A percentile compares a stretch with the other conserved stretches of the same genome.
Conservation (phyloP, 2,797 vertebrate species). For the Enteromius radiatus region DNA sequence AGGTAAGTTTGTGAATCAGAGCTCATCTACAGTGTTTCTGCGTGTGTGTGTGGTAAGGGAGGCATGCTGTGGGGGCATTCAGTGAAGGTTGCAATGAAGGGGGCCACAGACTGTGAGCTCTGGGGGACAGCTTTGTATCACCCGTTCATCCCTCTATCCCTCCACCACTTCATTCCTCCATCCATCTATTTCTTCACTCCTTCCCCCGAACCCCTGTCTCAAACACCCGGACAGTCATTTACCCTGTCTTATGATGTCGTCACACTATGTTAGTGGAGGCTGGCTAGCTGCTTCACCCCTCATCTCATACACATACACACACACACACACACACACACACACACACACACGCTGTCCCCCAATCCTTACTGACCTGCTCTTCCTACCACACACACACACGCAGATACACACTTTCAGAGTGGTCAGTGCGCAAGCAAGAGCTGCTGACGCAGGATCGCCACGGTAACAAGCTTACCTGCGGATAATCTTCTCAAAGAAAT, state of each 20-base stretch:
- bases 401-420: constrained; percentile 60
- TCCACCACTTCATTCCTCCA: constrained; percentile 34
- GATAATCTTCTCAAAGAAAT: constrained; percentile 85
- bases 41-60: constrained; percentile 35
- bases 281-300: constrained; percentile 59
- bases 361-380: constrained; percentile 56
- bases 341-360: constrained; percentile 57
- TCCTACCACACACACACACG: constrained; percentile 56
- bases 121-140: constrained; percentile 66
- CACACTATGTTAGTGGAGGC: constrained; percentile 79
- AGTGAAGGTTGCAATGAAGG: constrained; percentile 11
- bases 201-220: constrained; percentile 63
- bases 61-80: constrained; percentile 21
- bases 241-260: constrained; percentile 82
- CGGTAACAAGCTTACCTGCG: constrained; percentile 85
- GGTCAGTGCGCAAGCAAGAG: constrained; percentile 77
- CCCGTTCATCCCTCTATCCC: constrained; percentile 36
- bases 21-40: constrained; percentile 61
- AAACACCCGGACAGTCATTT: constrained; percentile 80
- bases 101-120: constrained; percentile 56
- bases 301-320: constrained; percentile 44
- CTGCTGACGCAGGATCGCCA: constrained; percentile 81
- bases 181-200: constrained; percentile 49
- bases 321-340: constrained; percentile 61
- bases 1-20: constrained; percentile 57